These are phyloP conservation scores for Styela clava DNA, from an alignment of 23 tunicate species.

Conservation along the genomic window DNA sequence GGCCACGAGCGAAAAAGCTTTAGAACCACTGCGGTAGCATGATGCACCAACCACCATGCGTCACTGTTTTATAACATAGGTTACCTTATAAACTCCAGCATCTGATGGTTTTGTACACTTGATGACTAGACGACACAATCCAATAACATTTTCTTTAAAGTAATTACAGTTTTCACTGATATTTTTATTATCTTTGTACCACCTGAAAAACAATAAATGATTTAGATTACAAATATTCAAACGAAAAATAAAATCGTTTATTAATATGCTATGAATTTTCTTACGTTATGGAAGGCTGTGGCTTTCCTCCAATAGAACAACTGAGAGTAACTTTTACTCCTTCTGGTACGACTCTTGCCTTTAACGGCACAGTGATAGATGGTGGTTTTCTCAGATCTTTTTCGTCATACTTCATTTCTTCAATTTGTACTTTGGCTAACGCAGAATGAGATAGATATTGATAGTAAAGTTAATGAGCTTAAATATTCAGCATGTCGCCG, in stretches of 20 bases:
- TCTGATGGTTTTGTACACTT: constrained; percentile 45
- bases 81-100: constrained; percentile 73
- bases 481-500: no score
- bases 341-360: constrained; percentile 72
- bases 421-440: constrained; percentile 67
- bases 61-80: no score
- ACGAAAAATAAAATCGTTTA: no score
- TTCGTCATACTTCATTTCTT: constrained; percentile 70
- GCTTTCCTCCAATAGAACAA: constrained; percentile 89
- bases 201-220: constrained; percentile 30
- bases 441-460: no score
- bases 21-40: no score
- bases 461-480: no score
- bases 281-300: constrained; percentile 63
- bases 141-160: constrained; percentile 92
- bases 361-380: constrained; percentile 66
- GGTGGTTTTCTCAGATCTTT: constrained; percentile 87
- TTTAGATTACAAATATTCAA: neutral
- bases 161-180: constrained; percentile 56
- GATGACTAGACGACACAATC: constrained; percentile 81
- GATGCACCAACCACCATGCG: no score
- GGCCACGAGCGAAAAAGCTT: neutral
- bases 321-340: constrained; percentile 94
- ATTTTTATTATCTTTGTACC: constrained; percentile 75
- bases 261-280: no score